Evolutionary conservation across 2,797 vertebrate genomes (phyloP), one percentile per base, ranked within the genome.

Genomic region (Ficedula albicollis): DNA sequence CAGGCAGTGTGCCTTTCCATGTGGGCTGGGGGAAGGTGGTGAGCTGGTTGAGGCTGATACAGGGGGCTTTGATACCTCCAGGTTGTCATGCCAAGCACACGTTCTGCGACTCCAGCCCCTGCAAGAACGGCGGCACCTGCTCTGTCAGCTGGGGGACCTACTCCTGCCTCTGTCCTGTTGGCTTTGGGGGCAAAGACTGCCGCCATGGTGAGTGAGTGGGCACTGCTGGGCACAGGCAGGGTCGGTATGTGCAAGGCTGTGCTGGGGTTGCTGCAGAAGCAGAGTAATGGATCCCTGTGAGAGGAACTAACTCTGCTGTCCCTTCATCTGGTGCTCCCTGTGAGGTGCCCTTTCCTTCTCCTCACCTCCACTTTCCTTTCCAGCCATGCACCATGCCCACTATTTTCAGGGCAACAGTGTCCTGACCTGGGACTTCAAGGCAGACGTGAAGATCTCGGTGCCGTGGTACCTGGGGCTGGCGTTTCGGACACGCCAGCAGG

Each of bases 141-240:
- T 98, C 98, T 15, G 98, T 99, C 94, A 99, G 98, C 97, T 99
- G 99, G 99, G 99, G 99, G 38, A 99, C 99, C 11, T 99, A 99
- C 96, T 98, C 98, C 94, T 99, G 99, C 49, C 98, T 99, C 95
- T 99, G 99, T 94, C 99, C 99, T 4, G 96, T 99, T 36, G 99
- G 99, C 75, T 99, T 99, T 3, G 99, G 99, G 89, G 99, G 99
- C 90, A 99, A 99, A 96, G 99, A 99, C 97, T 99, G 99, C 97
- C 98, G 98, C 80, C 98, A 99, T 22, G 98, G 99, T 99, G 95
- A 98, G 98, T 97, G 86, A 79, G 49, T 15, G 32, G 84, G 43
- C 0, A 4, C 59, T 82, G 36, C 62, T 41, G 76, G 48, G 49
- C 16, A 2, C 0, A 1, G 70, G 64, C 66, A 46, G 60, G 38